A percentile compares a stretch with the other conserved stretches of the same genome.
phyloP scores from a whole-genome alignment of 2,113 vertebrate species.

The Sceloporus tristichus region DNA sequence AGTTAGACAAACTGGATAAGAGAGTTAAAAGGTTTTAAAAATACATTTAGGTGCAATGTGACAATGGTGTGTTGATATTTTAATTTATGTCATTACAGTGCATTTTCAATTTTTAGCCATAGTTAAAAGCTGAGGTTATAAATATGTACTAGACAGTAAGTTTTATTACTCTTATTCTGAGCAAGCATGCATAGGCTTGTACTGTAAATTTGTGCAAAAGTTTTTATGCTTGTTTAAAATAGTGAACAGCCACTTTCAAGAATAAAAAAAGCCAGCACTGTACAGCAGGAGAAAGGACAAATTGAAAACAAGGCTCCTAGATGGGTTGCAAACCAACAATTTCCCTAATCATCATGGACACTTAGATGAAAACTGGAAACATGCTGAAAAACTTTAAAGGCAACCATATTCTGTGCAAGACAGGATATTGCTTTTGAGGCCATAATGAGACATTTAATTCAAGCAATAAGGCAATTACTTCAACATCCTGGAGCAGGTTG shows the following conservation, averaged over 20 bases:
- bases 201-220: neutral
- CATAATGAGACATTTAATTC: slow-evolving; percentile 42
- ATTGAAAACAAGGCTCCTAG: neutral
- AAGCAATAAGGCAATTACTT: slow-evolving; percentile 35
- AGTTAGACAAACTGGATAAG: too few relatives aligned
- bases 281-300: neutral
- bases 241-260: neutral
- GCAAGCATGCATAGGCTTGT: neutral
- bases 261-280: neutral
- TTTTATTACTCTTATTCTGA: neutral
- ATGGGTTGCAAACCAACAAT: neutral
- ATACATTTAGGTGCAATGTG: too few relatives aligned
- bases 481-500: slow-evolving; percentile 31
- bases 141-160: too few relatives aligned
- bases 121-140: neutral
- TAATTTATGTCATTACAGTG: too few relatives aligned
- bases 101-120: neutral
- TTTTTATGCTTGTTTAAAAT: neutral
- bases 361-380: slow-evolving; percentile 22
- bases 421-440: slow-evolving; percentile 37
- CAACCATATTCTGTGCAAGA: slow-evolving; percentile 22
- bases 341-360: neutral
- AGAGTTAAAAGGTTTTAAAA: too few relatives aligned
- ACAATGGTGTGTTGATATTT: too few relatives aligned
- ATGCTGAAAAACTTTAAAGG: slow-evolving; percentile 31